Percentiles rank a stretch among this genome's conserved stretches.
These are phyloP conservation scores for Platichthys stellatus DNA, from an alignment of 2,113 vertebrate genomes.

Conservation along the genomic window DNA sequence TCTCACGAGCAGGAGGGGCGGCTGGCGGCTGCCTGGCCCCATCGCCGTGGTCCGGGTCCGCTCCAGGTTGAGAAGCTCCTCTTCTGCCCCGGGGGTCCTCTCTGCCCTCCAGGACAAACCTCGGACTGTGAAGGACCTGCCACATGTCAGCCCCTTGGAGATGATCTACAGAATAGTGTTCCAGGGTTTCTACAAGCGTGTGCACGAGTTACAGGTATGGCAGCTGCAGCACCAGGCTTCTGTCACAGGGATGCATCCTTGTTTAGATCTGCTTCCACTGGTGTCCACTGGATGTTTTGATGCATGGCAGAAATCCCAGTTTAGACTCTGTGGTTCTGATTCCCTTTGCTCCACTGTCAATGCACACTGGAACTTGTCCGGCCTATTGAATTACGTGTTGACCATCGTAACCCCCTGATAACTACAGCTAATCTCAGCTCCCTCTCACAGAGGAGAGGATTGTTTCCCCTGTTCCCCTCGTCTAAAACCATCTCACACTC, in stretches of 20 bases:
- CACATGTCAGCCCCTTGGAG: constrained; percentile 44
- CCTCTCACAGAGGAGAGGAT: background rate
- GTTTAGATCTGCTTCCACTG: background rate
- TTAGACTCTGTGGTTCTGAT: background rate
- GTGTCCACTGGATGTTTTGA: background rate
- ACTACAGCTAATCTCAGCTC: constrained; percentile 19
- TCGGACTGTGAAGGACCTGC: constrained; percentile 68
- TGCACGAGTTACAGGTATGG: constrained; percentile 82
- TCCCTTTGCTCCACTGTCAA: background rate
- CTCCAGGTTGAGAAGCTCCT: constrained; percentile 18
- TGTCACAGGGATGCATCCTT: background rate
- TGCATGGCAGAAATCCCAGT: constrained; percentile 12
- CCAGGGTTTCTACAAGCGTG: constrained; percentile 70
- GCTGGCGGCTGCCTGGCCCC: constrained; percentile 9
- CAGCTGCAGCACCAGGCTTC: background rate
- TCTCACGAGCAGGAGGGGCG: background rate
- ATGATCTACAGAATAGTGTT: constrained; percentile 73
- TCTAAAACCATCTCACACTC: background rate
- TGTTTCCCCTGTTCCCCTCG: background rate
- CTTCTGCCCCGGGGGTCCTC: constrained; percentile 12
- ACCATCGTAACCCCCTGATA: constrained; percentile 22
- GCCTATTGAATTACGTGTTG: constrained; percentile 6
- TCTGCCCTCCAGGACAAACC: constrained; percentile 42
- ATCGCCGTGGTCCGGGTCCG: background rate
- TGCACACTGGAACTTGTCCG: constrained; percentile 6